These are phyloP conservation scores for Cyrtodaria siliqua DNA, from an alignment of 2,888 invertebrate species.

Conservation along the genomic window DNA sequence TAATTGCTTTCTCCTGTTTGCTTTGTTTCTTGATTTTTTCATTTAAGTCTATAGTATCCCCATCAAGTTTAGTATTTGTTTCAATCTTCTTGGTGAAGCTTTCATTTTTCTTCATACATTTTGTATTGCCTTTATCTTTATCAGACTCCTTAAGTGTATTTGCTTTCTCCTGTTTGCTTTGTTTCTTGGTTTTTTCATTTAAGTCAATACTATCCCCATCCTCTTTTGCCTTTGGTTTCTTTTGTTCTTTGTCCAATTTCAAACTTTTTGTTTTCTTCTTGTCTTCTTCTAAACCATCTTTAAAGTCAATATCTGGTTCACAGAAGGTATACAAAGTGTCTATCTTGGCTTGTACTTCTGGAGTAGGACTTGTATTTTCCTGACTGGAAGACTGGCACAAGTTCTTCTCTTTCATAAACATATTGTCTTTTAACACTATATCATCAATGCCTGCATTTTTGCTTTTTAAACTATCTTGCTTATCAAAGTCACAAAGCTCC, in stretches of 20 bases:
- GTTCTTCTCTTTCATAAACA: not conserved
- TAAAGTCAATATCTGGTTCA: slow-evolving; percentile 8
- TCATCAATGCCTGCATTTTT: not conserved
- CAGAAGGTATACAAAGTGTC: slow-evolving; percentile 20
- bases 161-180: not conserved
- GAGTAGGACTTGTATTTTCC: too few species aligned
- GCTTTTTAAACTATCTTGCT: slow-evolving; percentile 1
- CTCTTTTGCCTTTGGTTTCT: not conserved
- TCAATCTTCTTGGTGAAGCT: not conserved
- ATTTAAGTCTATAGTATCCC: not conserved
- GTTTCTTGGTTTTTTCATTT: not conserved
- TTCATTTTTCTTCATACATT: not conserved
- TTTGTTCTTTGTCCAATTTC: slow-evolving; percentile 1
- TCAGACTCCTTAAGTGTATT: not conserved
- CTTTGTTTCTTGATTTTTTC: not conserved
- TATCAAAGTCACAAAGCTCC: slow-evolving; percentile 46
- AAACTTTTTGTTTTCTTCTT: not conserved
- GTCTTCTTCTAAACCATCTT: not conserved
- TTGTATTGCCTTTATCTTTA: slow-evolving; percentile 1
- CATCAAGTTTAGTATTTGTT: not conserved
- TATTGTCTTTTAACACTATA: not conserved
- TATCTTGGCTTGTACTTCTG: not conserved
- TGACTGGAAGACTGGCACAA: not conserved
- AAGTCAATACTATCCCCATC: too few species aligned
- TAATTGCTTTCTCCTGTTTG: not conserved